Percentiles rank a stretch among this genome's conserved stretches.
phyloP scores from a whole-genome alignment of 2,113 vertebrate species.

The Urocolius indicus region DNA sequence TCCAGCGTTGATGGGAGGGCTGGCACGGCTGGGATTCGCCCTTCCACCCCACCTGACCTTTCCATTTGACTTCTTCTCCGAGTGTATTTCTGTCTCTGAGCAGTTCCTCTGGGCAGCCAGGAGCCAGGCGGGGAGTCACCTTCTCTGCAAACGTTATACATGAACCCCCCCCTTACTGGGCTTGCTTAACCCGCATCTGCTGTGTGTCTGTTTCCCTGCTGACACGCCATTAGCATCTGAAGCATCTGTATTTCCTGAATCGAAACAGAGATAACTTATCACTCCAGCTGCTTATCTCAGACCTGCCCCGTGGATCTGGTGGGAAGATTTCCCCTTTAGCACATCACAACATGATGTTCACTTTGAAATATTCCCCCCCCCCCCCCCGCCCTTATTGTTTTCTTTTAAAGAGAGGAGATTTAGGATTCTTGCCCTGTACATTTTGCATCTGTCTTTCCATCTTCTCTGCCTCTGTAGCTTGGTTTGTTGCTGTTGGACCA shows the following conservation, averaged over 20 bases:
- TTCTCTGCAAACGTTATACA: conserved; percentile 51
- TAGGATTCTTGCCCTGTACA: neutral
- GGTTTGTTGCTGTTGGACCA: fast-evolving
- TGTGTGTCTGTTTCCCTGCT: conserved; percentile 41
- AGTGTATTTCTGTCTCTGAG: neutral
- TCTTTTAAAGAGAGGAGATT: neutral
- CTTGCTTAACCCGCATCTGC: conserved; percentile 9
- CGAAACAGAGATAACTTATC: conserved; percentile 56
- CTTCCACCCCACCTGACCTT: neutral
- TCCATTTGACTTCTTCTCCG: neutral
- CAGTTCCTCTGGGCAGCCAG: conserved; percentile 19
- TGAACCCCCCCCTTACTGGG: conserved; percentile 55
- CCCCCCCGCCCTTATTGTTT: too few relatives aligned
- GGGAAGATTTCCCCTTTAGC: conserved; percentile 42
- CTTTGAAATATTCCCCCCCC: conserved; percentile 22
- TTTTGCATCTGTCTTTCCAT: neutral
- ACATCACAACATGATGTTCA: conserved; percentile 2
- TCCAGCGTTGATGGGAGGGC: fast-evolving
- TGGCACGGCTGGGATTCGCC: neutral
- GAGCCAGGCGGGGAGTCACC: conserved; percentile 43
- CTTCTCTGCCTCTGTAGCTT: neutral
- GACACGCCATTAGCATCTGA: conserved; percentile 66
- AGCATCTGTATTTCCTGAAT: conserved; percentile 64
- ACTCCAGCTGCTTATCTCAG: conserved; percentile 63
- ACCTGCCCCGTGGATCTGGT: conserved; percentile 28